Evolutionary conservation across 2,888 invertebrate species (phyloP).

Genomic region (Drosophila anomalipes): DNA sequence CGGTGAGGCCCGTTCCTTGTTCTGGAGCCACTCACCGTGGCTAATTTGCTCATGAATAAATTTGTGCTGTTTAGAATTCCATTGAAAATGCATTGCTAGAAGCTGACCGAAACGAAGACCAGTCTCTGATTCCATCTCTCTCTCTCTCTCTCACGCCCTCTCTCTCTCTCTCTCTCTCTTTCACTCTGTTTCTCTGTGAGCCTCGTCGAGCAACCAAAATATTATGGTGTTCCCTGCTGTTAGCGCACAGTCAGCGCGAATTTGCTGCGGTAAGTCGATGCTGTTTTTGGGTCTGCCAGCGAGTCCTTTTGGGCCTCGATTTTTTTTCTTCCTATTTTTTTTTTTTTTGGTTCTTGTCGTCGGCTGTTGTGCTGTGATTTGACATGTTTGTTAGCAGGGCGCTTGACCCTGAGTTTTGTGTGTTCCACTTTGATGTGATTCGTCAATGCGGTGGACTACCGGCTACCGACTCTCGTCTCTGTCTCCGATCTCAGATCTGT

Average conservation of each 20-base stretch:
- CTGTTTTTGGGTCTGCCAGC: slow-evolving; percentile 55
- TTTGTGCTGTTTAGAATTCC: slow-evolving; percentile 60
- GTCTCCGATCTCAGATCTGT: slow-evolving; percentile 8
- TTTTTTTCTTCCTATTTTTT: background rate
- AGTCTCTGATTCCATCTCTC: background rate
- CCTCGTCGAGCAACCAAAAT: slow-evolving; percentile 81
- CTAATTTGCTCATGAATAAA: slow-evolving; percentile 77
- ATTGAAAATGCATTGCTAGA: slow-evolving; percentile 52
- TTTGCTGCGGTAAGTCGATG: slow-evolving; percentile 81
- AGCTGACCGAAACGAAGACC: slow-evolving; percentile 19
- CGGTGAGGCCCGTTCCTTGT: slow-evolving; percentile 8
- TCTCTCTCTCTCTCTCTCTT: background rate
- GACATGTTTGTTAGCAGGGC: slow-evolving; percentile 77
- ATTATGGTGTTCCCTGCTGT: slow-evolving; percentile 82
- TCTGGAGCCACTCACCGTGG: slow-evolving; percentile 71
- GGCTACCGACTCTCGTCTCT: slow-evolving; percentile 59
- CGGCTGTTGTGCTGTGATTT: slow-evolving; percentile 67
- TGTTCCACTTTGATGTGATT: slow-evolving; percentile 83
- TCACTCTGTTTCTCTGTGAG: background rate
- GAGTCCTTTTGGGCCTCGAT: slow-evolving; percentile 8
- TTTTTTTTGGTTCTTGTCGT: slow-evolving; percentile 57
- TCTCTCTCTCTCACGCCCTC: background rate
- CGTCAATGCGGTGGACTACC: slow-evolving; percentile 83
- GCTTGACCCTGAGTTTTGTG: slow-evolving; percentile 60
- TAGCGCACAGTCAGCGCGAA: slow-evolving; percentile 75